phyloP scores from a whole-genome alignment of 2,113 vertebrate species.

The Ovibos moschatus region DNA sequence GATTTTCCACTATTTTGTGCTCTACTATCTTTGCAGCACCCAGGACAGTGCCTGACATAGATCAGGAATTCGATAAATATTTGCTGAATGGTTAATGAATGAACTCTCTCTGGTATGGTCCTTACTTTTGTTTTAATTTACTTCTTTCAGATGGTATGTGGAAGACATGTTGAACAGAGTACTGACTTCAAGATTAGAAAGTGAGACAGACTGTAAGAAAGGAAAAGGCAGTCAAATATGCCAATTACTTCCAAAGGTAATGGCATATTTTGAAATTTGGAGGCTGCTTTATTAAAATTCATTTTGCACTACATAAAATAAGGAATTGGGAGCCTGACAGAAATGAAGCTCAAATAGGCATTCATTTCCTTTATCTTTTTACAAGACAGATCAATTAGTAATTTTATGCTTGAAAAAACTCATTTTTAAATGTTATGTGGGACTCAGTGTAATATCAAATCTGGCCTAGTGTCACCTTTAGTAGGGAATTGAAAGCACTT shows the following conservation, averaged over 20 bases:
- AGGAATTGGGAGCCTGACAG: slow-evolving; percentile 77
- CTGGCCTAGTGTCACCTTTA: slow-evolving; percentile 77
- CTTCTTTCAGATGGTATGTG: not conserved
- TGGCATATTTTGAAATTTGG: slow-evolving; percentile 78
- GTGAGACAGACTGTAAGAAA: slow-evolving; percentile 60
- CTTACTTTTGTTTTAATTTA: not conserved
- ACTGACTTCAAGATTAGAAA: slow-evolving; percentile 56
- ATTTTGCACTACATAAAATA: slow-evolving; percentile 79
- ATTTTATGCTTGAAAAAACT: slow-evolving; percentile 83
- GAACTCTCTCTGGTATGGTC: not conserved
- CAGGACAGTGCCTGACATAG: not conserved
- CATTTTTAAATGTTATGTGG: slow-evolving; percentile 77
- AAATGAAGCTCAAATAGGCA: slow-evolving; percentile 78
- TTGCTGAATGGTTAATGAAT: not conserved
- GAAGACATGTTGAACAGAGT: slow-evolving; percentile 26
- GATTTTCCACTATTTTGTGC: not conserved
- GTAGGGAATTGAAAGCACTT: slow-evolving; percentile 64
- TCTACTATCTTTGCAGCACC: not conserved
- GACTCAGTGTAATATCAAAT: slow-evolving; percentile 73
- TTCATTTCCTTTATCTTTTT: slow-evolving; percentile 83
- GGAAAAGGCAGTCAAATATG: slow-evolving; percentile 68
- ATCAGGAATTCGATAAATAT: not conserved
- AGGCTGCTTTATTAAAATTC: slow-evolving; percentile 78
- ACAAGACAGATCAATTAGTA: slow-evolving; percentile 84
- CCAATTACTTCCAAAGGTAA: slow-evolving; percentile 76